Evolutionary conservation across 2,113 vertebrate species (phyloP).

Genomic region (Irena cyanogastra): DNA sequence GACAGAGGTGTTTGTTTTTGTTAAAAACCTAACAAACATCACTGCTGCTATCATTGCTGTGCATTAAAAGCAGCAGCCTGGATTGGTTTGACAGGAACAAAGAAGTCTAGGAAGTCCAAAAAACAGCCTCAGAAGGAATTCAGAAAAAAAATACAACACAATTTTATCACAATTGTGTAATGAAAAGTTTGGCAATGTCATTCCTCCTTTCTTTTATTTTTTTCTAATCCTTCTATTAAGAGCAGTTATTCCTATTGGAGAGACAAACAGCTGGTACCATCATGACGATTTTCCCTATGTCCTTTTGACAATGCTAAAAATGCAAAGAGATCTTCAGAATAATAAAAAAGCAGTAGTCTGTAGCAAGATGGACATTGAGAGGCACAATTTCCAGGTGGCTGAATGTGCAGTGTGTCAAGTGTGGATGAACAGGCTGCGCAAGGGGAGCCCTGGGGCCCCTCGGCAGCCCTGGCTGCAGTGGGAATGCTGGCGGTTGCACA

Average conservation of each 20-base stretch:
- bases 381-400: background rate
- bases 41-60: background rate
- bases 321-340: background rate
- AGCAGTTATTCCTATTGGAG: background rate
- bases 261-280: background rate
- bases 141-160: background rate
- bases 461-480: background rate
- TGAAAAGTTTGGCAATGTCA: background rate
- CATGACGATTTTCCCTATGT: accelerated
- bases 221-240: background rate
- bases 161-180: background rate
- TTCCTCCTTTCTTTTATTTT: background rate
- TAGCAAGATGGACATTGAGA: background rate
- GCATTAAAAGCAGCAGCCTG: background rate
- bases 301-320: background rate
- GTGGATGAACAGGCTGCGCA: background rate
- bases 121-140: background rate
- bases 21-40: background rate
- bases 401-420: accelerated
- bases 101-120: background rate
- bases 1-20: background rate
- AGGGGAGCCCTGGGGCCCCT: background rate
- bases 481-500: background rate
- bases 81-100: background rate
- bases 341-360: background rate